Percentiles rank a stretch among this genome's conserved stretches.
These are phyloP conservation scores for Cisticola juncidis DNA, from an alignment of 2,113 vertebrate genomes.

Conservation along the genomic window DNA sequence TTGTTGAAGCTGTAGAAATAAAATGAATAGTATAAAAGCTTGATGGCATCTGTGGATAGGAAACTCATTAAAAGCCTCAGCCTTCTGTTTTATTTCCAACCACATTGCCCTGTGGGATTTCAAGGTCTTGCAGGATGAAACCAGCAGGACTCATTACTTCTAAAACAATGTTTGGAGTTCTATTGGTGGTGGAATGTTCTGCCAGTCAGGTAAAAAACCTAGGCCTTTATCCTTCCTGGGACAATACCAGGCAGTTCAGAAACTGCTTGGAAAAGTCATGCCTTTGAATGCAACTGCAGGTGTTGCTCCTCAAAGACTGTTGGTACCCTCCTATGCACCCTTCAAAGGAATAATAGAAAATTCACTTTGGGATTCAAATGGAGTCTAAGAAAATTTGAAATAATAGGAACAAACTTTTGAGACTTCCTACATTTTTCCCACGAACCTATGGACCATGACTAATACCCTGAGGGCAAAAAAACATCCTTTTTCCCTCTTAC, in stretches of 20 bases:
- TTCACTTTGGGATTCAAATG: conserved; percentile 82
- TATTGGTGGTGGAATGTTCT: conserved; percentile 85
- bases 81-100: conserved; percentile 85
- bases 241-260: conserved; percentile 81
- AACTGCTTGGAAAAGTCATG: conserved; percentile 79
- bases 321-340: conserved; percentile 79
- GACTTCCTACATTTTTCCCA: conserved; percentile 84
- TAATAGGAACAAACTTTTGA: conserved; percentile 86
- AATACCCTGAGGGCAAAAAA: conserved; percentile 84
- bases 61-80: conserved; percentile 85
- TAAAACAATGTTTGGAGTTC: conserved; percentile 83
- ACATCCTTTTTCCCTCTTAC: conserved; percentile 74
- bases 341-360: conserved; percentile 83
- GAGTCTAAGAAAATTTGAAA: conserved; percentile 83
- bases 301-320: conserved; percentile 82
- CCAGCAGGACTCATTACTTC: conserved; percentile 87
- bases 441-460: conserved; percentile 84
- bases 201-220: conserved; percentile 88
- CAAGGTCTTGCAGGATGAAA: conserved; percentile 83
- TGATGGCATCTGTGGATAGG: conserved; percentile 88
- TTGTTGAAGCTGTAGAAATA: conserved; percentile 83
- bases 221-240: conserved; percentile 77
- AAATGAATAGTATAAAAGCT: conserved; percentile 87
- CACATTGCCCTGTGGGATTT: conserved; percentile 84
- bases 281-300: conserved; percentile 86